Conservation (phyloP, 1,140 invertebrate species). For the Planococcus citri region DNA sequence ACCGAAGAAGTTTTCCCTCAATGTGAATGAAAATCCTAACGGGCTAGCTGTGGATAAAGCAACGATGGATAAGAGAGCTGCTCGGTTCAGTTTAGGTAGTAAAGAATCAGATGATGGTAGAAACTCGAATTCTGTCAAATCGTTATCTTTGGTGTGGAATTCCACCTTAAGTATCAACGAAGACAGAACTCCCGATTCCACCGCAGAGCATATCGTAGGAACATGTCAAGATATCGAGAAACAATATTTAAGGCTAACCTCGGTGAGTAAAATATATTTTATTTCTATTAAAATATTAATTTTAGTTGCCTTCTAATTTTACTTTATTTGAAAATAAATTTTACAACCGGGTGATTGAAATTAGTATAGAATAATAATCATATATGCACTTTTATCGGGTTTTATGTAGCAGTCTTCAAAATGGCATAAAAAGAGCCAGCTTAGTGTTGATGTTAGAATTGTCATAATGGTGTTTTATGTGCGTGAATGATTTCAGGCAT, state of each 20-base stretch:
- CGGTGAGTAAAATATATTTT: slow-evolving; percentile 38
- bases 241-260: slow-evolving; percentile 83
- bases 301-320: too few relatives aligned
- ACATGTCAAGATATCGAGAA: slow-evolving; percentile 88
- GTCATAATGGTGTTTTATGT: background rate
- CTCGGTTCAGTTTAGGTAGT: slow-evolving; percentile 50
- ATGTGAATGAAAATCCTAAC: background rate
- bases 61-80: slow-evolving; percentile 69
- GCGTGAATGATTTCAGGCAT: slow-evolving; percentile 49
- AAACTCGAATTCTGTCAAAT: slow-evolving; percentile 27
- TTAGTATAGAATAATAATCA: too few relatives aligned
- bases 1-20: background rate
- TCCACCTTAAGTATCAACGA: slow-evolving; percentile 42
- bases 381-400: too few relatives aligned
- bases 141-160: slow-evolving; percentile 32
- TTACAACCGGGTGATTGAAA: too few relatives aligned
- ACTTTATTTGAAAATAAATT: too few relatives aligned
- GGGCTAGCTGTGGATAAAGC: slow-evolving; percentile 38
- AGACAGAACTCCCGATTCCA: slow-evolving; percentile 59
- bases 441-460: background rate
- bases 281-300: background rate
- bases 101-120: slow-evolving; percentile 14
- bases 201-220: slow-evolving; percentile 79
- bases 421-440: too few relatives aligned
- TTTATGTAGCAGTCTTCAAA: too few relatives aligned